phyloP scores from a whole-genome alignment of 2,797 vertebrate genomes.

The Melanotaenia parkinsoni region DNA sequence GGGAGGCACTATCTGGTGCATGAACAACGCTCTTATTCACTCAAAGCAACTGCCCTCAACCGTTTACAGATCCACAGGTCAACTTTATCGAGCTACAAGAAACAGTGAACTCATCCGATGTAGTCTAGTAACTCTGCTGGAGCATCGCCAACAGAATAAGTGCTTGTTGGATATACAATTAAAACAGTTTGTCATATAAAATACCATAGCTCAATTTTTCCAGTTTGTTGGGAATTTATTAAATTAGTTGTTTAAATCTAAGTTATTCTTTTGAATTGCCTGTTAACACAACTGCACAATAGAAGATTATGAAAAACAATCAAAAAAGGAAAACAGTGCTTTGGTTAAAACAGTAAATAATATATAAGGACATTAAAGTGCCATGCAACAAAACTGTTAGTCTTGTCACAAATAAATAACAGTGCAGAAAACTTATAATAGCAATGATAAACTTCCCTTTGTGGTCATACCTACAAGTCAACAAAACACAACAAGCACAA shows the following conservation, averaged over 20 bases:
- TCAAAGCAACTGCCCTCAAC: conserved; percentile 51
- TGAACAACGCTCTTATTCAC: conserved; percentile 57
- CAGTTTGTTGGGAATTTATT: conserved; percentile 19
- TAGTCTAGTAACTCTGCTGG: conserved; percentile 25
- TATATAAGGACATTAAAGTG: conserved; percentile 74
- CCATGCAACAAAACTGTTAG: conserved; percentile 72
- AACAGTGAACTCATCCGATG: conserved; percentile 25
- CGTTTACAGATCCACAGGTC: conserved; percentile 54
- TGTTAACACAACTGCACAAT: conserved; percentile 24
- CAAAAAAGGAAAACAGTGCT: conserved; percentile 53
- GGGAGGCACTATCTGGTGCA: conserved; percentile 80
- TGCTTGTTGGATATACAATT: conserved; percentile 29
- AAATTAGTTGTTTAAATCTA: conserved; percentile 22
- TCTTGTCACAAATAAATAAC: conserved; percentile 62
- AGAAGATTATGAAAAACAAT: conserved; percentile 22
- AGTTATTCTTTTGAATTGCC: conserved; percentile 7
- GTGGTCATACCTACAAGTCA: conserved; percentile 34
- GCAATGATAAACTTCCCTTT: conserved; percentile 42
- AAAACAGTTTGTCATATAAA: conserved; percentile 30
- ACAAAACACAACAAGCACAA: conserved; percentile 41
- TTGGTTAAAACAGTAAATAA: conserved; percentile 73
- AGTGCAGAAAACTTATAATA: conserved; percentile 55
- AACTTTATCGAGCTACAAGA: conserved; percentile 48
- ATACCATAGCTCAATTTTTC: conserved; percentile 30
- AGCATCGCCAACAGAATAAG: conserved; percentile 37